These are phyloP conservation scores for Ranitomeya imitator DNA, from an alignment of 2,113 vertebrate genomes.

Conservation along the genomic window DNA sequence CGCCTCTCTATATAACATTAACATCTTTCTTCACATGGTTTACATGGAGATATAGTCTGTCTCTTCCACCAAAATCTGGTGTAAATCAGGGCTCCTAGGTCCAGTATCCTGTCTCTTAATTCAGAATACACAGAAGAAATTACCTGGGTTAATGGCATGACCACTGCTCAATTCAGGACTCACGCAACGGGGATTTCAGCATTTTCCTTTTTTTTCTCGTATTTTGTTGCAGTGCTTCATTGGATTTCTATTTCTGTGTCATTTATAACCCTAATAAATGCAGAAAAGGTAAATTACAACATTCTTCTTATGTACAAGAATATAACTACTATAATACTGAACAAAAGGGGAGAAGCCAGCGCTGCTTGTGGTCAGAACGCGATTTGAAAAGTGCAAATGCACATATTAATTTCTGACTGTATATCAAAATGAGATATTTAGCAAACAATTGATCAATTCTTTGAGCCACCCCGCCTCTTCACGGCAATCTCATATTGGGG, in stretches of 20 bases:
- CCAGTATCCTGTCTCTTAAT: conserved; percentile 66
- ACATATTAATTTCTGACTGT: no score
- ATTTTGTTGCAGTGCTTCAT: conserved; percentile 21
- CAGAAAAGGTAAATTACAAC: background rate
- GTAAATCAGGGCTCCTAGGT: conserved; percentile 66
- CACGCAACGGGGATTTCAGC: conserved; percentile 41
- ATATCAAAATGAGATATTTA: no score
- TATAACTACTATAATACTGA: no score
- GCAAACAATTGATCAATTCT: no score
- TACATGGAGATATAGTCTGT: conserved; percentile 58
- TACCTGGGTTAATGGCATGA: conserved; percentile 66
- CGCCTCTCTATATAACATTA: conserved; percentile 68
- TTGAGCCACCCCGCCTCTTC: no score
- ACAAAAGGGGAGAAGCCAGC: background rate
- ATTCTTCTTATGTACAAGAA: no score
- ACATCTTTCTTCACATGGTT: conserved; percentile 71
- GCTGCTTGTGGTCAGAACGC: background rate
- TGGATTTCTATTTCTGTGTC: background rate
- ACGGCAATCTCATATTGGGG: no score
- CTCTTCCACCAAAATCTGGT: conserved; percentile 64
- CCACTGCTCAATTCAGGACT: conserved; percentile 54
- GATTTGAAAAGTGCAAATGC: background rate
- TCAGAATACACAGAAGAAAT: conserved; percentile 71
- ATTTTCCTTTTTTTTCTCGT: conserved; percentile 34
- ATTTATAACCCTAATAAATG: conserved; percentile 2